Evolutionary conservation across 2,888 invertebrate species (phyloP).

Genomic region (Malacosoma neustria): DNA sequence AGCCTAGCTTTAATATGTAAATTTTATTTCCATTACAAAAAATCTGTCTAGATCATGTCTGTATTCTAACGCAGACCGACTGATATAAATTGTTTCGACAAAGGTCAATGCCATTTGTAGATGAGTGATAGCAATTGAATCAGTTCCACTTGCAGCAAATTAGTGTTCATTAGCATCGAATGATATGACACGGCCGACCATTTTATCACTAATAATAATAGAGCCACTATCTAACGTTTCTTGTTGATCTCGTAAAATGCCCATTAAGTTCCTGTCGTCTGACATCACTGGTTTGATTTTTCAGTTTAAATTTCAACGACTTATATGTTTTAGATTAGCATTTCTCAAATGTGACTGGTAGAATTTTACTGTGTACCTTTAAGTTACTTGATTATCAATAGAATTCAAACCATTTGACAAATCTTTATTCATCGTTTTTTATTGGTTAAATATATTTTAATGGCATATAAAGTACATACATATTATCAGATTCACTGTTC

Average conservation of each 20-base stretch:
- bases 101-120: conserved; percentile 62
- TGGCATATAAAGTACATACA: too few species aligned
- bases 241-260: conserved; percentile 26
- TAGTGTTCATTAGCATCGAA: conserved; percentile 60
- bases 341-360: too few species aligned
- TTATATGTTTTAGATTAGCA: too few species aligned
- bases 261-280: conserved; percentile 39
- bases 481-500: too few species aligned
- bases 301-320: too few species aligned
- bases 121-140: conserved; percentile 70
- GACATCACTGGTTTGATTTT: conserved; percentile 40
- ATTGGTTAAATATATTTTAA: too few species aligned
- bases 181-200: conserved; percentile 39
- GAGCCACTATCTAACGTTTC: conserved; percentile 21
- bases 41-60: background rate
- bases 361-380: background rate
- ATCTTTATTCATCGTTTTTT: background rate
- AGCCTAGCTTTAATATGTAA: background rate
- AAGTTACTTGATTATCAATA: too few species aligned
- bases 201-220: conserved; percentile 26
- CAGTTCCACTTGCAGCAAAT: conserved; percentile 71
- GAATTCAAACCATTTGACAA: background rate
- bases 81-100: conserved; percentile 48
- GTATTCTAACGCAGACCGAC: conserved; percentile 19
- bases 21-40: background rate